A percentile compares a stretch with the other conserved stretches of the same genome.
Evolutionary conservation across 2,113 vertebrate species (phyloP).

Genomic region (Kobus ellipsiprymnus): DNA sequence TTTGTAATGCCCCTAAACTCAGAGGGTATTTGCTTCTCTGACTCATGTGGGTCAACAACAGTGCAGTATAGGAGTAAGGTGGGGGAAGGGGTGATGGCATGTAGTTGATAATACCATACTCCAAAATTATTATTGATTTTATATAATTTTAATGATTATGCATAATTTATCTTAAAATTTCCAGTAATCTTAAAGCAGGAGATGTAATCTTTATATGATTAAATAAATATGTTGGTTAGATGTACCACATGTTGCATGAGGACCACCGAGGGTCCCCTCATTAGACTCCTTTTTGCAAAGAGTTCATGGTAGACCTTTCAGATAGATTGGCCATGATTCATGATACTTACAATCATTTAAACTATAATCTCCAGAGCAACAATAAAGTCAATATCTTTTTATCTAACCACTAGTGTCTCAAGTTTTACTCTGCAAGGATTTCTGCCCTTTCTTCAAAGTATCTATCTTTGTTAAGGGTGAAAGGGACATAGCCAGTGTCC

Average conservation of each 20-base stretch:
- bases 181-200: background rate
- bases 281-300: background rate
- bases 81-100: background rate
- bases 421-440: background rate
- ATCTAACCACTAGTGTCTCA: background rate
- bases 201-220: background rate
- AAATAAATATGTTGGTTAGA: background rate
- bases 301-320: background rate
- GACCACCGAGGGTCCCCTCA: background rate
- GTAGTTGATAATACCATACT: background rate
- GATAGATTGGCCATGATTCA: background rate
- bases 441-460: background rate
- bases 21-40: background rate
- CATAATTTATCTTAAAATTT: constrained; percentile 8
- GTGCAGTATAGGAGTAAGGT: background rate
- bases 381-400: background rate
- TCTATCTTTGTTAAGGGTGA: background rate
- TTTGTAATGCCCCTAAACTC: background rate
- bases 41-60: background rate
- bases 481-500: background rate
- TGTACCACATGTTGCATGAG: background rate
- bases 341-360: background rate
- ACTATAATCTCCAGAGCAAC: background rate
- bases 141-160: background rate
- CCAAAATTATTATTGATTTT: background rate